Conservation (phyloP, 2,797 vertebrate species). For the Gallinago nigripennis region DNA sequence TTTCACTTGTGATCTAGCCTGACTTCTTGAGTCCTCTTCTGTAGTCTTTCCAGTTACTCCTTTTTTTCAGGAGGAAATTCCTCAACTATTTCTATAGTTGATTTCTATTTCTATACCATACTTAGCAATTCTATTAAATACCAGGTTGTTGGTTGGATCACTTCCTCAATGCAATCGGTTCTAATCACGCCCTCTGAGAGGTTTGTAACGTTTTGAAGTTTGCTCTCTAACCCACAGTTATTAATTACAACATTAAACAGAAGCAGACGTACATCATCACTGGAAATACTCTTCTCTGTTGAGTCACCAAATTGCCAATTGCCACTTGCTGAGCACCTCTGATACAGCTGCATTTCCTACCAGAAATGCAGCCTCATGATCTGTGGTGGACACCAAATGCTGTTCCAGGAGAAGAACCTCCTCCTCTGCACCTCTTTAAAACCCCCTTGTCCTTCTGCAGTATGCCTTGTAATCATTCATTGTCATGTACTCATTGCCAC, state of each 20-base stretch:
- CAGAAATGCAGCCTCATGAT: background rate
- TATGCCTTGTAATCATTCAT: background rate
- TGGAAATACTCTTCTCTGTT: background rate
- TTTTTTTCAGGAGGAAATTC: background rate
- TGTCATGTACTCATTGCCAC: background rate
- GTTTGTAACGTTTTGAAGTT: background rate
- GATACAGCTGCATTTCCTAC: background rate
- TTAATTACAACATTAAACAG: background rate
- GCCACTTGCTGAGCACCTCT: background rate
- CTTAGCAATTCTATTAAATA: background rate
- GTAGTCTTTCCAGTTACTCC: background rate
- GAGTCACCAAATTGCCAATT: background rate
- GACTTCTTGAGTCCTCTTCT: background rate
- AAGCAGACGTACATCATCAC: background rate
- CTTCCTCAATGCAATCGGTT: background rate
- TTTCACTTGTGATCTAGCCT: background rate
- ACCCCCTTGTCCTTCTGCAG: background rate
- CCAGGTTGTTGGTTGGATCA: background rate
- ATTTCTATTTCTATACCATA: background rate
- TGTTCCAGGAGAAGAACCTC: background rate
- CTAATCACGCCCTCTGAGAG: background rate
- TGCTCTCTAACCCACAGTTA: background rate
- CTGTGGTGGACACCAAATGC: background rate
- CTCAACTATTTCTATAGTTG: background rate
- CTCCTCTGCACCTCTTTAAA: background rate